These are phyloP conservation scores for Camptogramma bilineatum DNA, from an alignment of 2,888 invertebrate genomes.

Conservation along the genomic window DNA sequence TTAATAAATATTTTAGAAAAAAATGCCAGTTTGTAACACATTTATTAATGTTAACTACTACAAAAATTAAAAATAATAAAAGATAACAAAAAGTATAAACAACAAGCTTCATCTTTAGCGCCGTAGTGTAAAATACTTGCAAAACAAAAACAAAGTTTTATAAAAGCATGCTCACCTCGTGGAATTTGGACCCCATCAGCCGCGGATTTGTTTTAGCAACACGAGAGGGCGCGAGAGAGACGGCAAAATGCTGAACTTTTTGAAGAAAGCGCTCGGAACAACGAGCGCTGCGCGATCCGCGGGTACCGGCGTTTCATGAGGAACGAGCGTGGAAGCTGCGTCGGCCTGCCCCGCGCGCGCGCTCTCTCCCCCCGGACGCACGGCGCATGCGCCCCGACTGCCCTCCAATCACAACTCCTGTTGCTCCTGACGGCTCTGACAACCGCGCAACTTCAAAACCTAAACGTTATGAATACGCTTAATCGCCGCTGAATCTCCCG, in stretches of 20 bases:
- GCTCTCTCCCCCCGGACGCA: conserved; percentile 42
- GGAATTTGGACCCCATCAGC: conserved; percentile 58
- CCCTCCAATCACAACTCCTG: conserved; percentile 78
- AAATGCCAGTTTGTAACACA: too few relatives aligned
- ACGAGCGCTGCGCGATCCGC: conserved; percentile 79
- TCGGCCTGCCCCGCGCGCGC: conserved; percentile 62
- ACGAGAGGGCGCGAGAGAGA: conserved; percentile 76
- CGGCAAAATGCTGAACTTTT: conserved; percentile 75
- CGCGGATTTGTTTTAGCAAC: conserved; percentile 66
- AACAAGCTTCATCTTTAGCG: conserved; percentile 1
- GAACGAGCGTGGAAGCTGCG: conserved; percentile 79
- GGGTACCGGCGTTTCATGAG: conserved; percentile 83
- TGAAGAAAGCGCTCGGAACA: conserved; percentile 68
- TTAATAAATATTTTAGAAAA: neutral
- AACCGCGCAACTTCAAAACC: conserved; percentile 74
- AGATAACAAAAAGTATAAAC: neutral
- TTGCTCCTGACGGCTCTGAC: conserved; percentile 83
- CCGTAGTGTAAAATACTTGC: conserved; percentile 4
- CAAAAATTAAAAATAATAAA: neutral
- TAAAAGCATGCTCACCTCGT: conserved; percentile 58
- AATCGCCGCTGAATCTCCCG: conserved; percentile 74
- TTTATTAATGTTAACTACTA: neutral
- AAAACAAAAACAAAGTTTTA: conserved; percentile 36
- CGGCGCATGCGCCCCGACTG: conserved; percentile 66
- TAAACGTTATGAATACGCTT: conserved; percentile 81